Evolutionary conservation across 1,140 invertebrate genomes (phyloP).

Genomic region (Thereuonema tuberculata): DNA sequence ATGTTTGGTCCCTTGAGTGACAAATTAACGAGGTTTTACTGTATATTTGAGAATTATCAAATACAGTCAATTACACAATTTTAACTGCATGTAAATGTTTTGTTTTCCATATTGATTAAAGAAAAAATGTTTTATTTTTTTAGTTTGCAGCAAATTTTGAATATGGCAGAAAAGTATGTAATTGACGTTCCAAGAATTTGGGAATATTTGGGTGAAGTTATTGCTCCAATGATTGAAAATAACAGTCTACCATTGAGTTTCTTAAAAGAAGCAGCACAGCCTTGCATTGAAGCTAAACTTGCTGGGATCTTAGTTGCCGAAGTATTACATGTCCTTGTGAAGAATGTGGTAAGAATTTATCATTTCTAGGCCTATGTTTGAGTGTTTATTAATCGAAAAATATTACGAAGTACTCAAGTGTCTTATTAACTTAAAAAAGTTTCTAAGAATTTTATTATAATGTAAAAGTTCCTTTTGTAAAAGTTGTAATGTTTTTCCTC

Average conservation of each 20-base stretch:
- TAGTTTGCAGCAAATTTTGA: constrained; percentile 38
- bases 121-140: no score
- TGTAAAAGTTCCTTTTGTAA: no score
- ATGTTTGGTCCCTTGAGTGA: no score
- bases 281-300: constrained; percentile 22
- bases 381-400: no score
- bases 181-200: constrained; percentile 63
- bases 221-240: constrained; percentile 31
- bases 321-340: constrained; percentile 41
- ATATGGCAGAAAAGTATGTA: constrained; percentile 44
- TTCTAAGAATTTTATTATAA: background rate
- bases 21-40: no score
- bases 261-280: constrained; percentile 25
- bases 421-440: background rate
- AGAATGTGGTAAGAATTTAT: constrained; percentile 43
- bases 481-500: no score
- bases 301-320: constrained; percentile 28
- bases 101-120: no score
- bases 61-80: no score
- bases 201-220: constrained; percentile 49
- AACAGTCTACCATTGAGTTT: constrained; percentile 26
- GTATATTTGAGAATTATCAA: no score
- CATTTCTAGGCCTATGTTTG: no score
- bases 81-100: no score
- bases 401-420: background rate